Evolutionary conservation across 1,140 invertebrate genomes (phyloP).

Genomic region (Diorhabda carinulata): DNA sequence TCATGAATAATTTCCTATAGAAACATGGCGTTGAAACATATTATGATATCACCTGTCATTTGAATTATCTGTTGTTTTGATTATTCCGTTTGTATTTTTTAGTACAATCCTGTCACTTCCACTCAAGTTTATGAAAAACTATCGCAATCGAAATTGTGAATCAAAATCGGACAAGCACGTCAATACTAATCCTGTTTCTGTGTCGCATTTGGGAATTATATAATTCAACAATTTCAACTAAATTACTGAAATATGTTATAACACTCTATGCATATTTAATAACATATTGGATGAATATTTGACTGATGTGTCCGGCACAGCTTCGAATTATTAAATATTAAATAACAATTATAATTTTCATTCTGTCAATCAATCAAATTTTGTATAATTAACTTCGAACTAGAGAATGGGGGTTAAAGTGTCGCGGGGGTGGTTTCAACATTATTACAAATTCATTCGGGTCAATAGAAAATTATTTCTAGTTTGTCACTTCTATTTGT

Average conservation of each 20-base stretch:
- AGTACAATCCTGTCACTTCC: neutral
- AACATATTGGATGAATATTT: conserved; percentile 31
- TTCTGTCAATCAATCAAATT: conserved; percentile 38
- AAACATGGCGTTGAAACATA: neutral
- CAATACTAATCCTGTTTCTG: conserved; percentile 13
- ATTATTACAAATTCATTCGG: conserved; percentile 21
- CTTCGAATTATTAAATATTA: conserved; percentile 39
- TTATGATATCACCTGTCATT: neutral
- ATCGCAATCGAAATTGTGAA: conserved; percentile 8
- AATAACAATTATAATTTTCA: conserved; percentile 42
- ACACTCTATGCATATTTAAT: conserved; percentile 33
- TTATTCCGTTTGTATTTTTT: conserved; percentile 3
- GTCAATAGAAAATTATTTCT: conserved; percentile 23
- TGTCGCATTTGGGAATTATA: conserved; percentile 12
- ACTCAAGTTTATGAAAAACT: conserved; percentile 7
- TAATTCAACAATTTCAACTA: conserved; percentile 13
- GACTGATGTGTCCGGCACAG: conserved; percentile 36
- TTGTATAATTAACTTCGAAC: conserved; percentile 37
- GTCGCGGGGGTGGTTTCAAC: conserved; percentile 6
- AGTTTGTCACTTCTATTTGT: conserved; percentile 10
- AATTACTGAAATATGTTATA: conserved; percentile 19
- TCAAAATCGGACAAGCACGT: conserved; percentile 12
- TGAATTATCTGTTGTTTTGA: neutral
- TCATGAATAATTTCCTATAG: too few species aligned
- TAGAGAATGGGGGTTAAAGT: neutral